Evolutionary conservation across 2,797 vertebrate species (phyloP).

Genomic region (Heterohyrax brucei): DNA sequence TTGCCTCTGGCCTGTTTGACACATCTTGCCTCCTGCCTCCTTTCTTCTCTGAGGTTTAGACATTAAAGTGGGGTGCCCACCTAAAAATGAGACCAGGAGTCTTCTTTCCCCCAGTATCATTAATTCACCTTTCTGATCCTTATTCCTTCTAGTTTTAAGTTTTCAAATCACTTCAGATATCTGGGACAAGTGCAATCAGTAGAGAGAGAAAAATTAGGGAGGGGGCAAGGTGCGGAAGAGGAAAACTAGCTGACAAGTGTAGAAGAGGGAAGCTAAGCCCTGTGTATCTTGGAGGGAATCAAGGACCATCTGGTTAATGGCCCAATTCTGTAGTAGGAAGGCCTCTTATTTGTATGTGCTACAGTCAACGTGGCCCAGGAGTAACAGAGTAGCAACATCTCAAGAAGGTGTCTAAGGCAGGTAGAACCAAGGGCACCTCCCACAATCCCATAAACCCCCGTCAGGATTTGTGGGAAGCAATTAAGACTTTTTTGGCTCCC

Average conservation of each 20-base stretch:
- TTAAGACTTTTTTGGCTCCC: neutral
- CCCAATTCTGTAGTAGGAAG: neutral
- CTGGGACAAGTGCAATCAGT: neutral
- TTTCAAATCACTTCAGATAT: conserved; percentile 16
- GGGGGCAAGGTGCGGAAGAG: no score
- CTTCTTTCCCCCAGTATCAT: neutral
- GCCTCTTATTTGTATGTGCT: neutral
- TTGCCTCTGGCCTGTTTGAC: neutral
- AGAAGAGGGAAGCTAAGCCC: neutral
- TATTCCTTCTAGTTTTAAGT: conserved; percentile 9
- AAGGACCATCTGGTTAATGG: neutral
- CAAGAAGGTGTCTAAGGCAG: neutral
- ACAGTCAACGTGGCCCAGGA: neutral
- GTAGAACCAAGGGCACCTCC: neutral
- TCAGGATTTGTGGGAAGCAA: neutral
- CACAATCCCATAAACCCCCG: neutral
- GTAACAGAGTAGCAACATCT: neutral
- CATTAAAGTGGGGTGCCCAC: neutral
- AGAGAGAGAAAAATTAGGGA: neutral
- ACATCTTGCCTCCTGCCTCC: neutral
- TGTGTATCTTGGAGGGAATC: no score
- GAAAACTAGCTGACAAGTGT: neutral
- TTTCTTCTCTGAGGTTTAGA: neutral
- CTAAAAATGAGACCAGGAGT: neutral
- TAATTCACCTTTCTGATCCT: neutral